These are phyloP conservation scores for Musca vetustissima DNA, from an alignment of 1,140 invertebrate genomes.

Conservation along the genomic window DNA sequence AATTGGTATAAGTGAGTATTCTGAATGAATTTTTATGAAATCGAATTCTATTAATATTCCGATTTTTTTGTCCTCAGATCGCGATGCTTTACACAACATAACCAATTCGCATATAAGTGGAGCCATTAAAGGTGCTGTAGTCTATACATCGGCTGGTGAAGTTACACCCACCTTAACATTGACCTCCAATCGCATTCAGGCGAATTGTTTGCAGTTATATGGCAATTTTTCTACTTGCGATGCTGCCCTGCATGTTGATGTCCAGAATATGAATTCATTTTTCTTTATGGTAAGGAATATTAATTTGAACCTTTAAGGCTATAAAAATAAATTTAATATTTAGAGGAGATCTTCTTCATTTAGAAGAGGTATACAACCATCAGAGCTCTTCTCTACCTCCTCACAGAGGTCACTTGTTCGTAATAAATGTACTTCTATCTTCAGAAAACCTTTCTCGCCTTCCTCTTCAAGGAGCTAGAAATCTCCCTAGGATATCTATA, in stretches of 20 bases:
- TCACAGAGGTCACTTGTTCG: too few species aligned
- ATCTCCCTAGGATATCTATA: too few species aligned
- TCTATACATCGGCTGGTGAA: slow-evolving; percentile 90
- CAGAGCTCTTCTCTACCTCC: too few species aligned
- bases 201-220: slow-evolving; percentile 89
- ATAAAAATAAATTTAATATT: too few species aligned
- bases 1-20: slow-evolving; percentile 81
- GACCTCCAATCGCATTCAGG: slow-evolving; percentile 81
- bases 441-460: too few species aligned
- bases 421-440: too few species aligned
- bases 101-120: slow-evolving; percentile 79
- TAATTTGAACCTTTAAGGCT: too few species aligned
- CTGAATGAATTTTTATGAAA: not conserved
- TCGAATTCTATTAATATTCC: not conserved
- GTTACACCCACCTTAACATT: slow-evolving; percentile 91
- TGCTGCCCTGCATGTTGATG: slow-evolving; percentile 80
- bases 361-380: too few species aligned
- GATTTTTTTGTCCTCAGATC: slow-evolving; percentile 58
- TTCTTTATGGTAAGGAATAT: slow-evolving; percentile 79
- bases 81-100: slow-evolving; percentile 89
- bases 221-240: slow-evolving; percentile 93
- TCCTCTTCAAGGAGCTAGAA: too few species aligned
- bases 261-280: slow-evolving; percentile 92
- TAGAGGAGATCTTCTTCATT: too few species aligned
- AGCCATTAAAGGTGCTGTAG: slow-evolving; percentile 87